A percentile compares a stretch with the other conserved stretches of the same genome.
Conservation (phyloP, 1,140 invertebrate species). For the Archivesica marissinica region DNA sequence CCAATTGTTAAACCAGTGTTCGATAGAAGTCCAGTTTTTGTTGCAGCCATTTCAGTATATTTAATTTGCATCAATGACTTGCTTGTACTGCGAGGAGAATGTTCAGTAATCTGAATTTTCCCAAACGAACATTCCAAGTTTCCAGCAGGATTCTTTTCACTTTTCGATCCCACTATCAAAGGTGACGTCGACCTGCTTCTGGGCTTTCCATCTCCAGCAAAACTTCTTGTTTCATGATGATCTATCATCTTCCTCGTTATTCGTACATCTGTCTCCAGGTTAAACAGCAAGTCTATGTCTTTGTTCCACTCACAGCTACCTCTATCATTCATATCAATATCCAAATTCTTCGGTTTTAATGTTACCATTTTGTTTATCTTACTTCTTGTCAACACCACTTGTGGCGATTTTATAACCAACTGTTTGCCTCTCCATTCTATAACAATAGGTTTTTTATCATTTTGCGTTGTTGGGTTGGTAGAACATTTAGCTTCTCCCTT, state of each 20-base stretch:
- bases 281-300: slow-evolving; percentile 19
- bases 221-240: background rate
- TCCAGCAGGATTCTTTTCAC: no score
- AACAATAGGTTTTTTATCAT: slow-evolving; percentile 22
- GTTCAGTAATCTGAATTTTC: background rate
- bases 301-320: background rate
- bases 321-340: slow-evolving; percentile 59
- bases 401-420: slow-evolving; percentile 36
- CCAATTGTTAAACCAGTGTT: no score
- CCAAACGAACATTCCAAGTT: background rate
- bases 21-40: no score
- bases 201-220: background rate
- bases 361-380: background rate
- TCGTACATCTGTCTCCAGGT: slow-evolving; percentile 31
- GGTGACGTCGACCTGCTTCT: background rate
- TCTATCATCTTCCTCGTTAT: slow-evolving; percentile 47
- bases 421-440: slow-evolving; percentile 55
- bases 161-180: no score
- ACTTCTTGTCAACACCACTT: slow-evolving; percentile 19
- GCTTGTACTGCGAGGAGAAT: background rate
- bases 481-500: no score
- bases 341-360: slow-evolving; percentile 16
- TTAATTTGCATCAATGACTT: no score
- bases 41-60: no score
- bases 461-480: background rate